Conservation (phyloP, 2,888 invertebrate genomes). For the Psylliodes chrysocephalus region DNA sequence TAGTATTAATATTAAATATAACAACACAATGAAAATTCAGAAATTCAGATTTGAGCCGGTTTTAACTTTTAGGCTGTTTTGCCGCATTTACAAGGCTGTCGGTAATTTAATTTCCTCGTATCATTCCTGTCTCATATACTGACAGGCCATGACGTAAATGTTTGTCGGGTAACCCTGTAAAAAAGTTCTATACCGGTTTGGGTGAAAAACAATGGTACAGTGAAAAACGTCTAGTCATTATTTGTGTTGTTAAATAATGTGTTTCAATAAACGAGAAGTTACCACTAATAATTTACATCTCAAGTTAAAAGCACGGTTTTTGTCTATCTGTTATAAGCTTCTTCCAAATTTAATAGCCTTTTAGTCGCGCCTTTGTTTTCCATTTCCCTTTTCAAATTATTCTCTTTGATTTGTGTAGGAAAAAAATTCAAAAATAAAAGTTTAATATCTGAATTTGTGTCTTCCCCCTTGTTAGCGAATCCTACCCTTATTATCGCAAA, state of each 20-base stretch:
- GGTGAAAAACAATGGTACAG: constrained; percentile 20
- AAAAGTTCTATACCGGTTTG: not conserved
- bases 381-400: constrained; percentile 12
- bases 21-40: no score
- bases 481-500: no score
- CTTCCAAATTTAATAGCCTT: constrained; percentile 29
- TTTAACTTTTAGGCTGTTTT: no score
- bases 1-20: no score
- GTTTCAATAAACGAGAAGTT: constrained; percentile 33
- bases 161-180: no score
- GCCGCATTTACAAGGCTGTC: no score
- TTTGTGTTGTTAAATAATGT: constrained; percentile 27
- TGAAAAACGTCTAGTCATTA: constrained; percentile 29
- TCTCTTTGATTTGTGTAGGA: constrained; percentile 4
- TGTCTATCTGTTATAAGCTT: constrained; percentile 31
- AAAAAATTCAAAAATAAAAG: not conserved
- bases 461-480: no score
- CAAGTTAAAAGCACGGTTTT: constrained; percentile 28
- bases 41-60: no score
- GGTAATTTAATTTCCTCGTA: no score
- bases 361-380: constrained; percentile 16
- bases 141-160: no score
- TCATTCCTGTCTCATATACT: no score
- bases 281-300: constrained; percentile 33
- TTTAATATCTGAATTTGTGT: no score